These are phyloP conservation scores for Morpho helenor DNA, from an alignment of 2,888 invertebrate genomes.

Conservation along the genomic window DNA sequence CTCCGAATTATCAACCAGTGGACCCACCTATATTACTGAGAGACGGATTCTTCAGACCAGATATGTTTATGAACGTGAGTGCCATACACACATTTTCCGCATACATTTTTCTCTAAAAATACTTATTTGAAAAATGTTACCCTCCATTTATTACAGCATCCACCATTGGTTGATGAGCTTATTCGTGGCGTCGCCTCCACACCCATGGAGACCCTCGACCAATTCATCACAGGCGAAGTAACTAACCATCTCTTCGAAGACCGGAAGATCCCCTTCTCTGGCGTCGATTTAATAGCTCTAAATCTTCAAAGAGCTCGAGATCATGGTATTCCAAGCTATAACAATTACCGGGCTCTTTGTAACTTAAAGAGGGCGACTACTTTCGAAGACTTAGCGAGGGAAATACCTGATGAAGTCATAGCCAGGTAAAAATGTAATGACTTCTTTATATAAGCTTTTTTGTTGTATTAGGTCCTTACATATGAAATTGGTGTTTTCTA, in stretches of 20 bases:
- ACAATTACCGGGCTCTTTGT: constrained; percentile 93
- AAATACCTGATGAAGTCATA: constrained; percentile 91
- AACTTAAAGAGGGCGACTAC: constrained; percentile 90
- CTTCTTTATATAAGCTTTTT: too few relatives aligned
- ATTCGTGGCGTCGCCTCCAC: constrained; percentile 91
- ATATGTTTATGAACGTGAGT: constrained; percentile 85
- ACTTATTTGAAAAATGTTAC: not conserved
- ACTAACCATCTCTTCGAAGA: constrained; percentile 97
- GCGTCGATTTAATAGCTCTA: constrained; percentile 93
- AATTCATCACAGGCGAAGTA: constrained; percentile 96
- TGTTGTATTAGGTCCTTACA: too few relatives aligned
- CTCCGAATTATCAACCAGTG: constrained; percentile 87
- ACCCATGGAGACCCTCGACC: constrained; percentile 95
- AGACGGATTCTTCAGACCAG: constrained; percentile 95
- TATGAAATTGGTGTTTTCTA: too few relatives aligned
- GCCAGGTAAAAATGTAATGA: constrained; percentile 58
- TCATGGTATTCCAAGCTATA: constrained; percentile 93
- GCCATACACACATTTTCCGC: too few relatives aligned
- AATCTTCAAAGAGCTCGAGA: constrained; percentile 94
- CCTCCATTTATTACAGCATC: constrained; percentile 58
- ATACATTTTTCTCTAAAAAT: not conserved
- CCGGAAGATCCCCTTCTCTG: constrained; percentile 92
- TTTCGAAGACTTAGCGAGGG: constrained; percentile 92
- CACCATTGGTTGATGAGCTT: constrained; percentile 90
- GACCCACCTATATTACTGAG: constrained; percentile 91